Percentiles rank a stretch among this genome's conserved stretches.
phyloP scores from a whole-genome alignment of 2,797 vertebrate genomes.

The Stomatorhinus walkeri region DNA sequence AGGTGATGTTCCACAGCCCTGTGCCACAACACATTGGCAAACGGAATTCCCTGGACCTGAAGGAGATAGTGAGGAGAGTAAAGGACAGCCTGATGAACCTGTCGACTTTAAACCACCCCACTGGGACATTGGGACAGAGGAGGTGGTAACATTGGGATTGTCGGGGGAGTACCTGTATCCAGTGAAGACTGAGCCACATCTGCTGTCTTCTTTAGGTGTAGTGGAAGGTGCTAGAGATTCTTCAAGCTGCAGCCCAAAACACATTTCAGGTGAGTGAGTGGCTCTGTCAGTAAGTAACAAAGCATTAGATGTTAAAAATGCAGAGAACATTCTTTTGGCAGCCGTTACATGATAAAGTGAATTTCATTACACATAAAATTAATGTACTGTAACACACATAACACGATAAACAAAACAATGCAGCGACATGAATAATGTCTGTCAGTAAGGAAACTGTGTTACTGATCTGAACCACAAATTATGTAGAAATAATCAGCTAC shows the following conservation, averaged over 20 bases:
- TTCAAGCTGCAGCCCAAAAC: slow-evolving; percentile 27
- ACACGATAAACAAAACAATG: background rate
- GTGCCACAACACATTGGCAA: slow-evolving; percentile 28
- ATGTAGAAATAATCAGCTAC: background rate
- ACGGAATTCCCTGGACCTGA: slow-evolving; percentile 29
- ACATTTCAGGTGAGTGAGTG: slow-evolving; percentile 29
- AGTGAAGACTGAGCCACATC: slow-evolving; percentile 39
- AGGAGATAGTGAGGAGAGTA: slow-evolving; percentile 27
- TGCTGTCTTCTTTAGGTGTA: slow-evolving; percentile 27
- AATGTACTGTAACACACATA: background rate
- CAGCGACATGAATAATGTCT: background rate
- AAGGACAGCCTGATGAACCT: slow-evolving; percentile 23
- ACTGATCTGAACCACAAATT: background rate
- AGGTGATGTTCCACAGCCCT: slow-evolving; percentile 25
- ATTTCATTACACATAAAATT: slow-evolving; percentile 1
- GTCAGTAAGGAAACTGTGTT: background rate
- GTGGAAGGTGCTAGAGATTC: slow-evolving; percentile 31
- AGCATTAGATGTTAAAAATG: background rate
- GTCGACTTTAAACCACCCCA: slow-evolving; percentile 22
- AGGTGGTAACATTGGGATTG: slow-evolving; percentile 42
- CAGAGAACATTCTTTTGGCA: background rate
- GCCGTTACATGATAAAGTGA: background rate
- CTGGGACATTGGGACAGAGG: slow-evolving; percentile 37
- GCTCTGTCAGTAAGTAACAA: background rate
- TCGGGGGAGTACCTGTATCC: slow-evolving; percentile 45